Percentiles rank a stretch among this genome's conserved stretches.
Evolutionary conservation across 2,888 invertebrate genomes (phyloP).

Genomic region (Plagodis dolabraria): DNA sequence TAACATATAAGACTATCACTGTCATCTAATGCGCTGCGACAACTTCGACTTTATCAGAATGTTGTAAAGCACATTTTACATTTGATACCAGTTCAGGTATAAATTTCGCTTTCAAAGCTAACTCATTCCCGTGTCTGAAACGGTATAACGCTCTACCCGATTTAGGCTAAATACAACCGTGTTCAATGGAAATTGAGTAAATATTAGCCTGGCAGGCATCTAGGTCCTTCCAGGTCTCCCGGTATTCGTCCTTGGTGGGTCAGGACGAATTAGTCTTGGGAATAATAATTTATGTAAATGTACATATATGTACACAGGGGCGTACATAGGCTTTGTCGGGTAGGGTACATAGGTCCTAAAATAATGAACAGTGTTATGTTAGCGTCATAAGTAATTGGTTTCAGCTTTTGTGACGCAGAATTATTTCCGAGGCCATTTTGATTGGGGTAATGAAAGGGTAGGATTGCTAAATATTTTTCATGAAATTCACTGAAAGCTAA

Average conservation of each 20-base stretch:
- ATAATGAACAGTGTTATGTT: constrained; percentile 45
- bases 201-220: constrained; percentile 31
- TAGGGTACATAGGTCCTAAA: constrained; percentile 44
- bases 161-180: constrained; percentile 31
- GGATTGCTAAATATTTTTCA: constrained; percentile 27
- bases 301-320: constrained; percentile 55
- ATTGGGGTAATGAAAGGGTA: constrained; percentile 26
- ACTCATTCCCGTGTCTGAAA: constrained; percentile 40
- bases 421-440: constrained; percentile 24
- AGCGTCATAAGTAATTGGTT: constrained; percentile 34
- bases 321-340: constrained; percentile 45
- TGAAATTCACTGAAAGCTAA: constrained; percentile 15
- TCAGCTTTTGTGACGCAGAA: constrained; percentile 30
- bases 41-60: constrained; percentile 49
- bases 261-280: constrained; percentile 81
- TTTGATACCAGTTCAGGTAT: constrained; percentile 57
- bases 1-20: constrained; percentile 49
- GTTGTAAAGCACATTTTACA: constrained; percentile 32
- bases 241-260: constrained; percentile 75
- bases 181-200: constrained; percentile 16
- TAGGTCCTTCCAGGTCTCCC: constrained; percentile 71
- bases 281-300: constrained; percentile 84
- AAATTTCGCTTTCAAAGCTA: constrained; percentile 82
- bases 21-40: constrained; percentile 43
- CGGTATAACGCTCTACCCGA: constrained; percentile 45